Base-by-base conservation (phyloP, 64 coral and sea anemone species). In the Dendrophyllia cribrosa region DNA sequence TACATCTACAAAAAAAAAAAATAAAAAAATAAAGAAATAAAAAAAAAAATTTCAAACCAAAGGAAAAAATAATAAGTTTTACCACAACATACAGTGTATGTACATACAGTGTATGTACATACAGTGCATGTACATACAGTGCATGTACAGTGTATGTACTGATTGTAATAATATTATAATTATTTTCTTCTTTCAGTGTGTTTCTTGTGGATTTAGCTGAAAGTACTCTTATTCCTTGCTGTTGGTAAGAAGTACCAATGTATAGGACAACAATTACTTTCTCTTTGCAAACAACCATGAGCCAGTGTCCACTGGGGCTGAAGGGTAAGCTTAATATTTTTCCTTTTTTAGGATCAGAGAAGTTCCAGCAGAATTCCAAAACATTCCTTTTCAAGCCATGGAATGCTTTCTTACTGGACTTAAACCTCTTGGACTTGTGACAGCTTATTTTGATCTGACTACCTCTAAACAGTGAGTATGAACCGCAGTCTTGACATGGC, bases 381-480 rank as follows among this genome's bases (percentile, higher is more conserved):
- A 89, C 48, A 84, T 98, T 49, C 96, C 96, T 15, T 95, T 86
- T 89, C 96, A 98, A 66, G 90, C 90, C 66, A 98, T 98, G 96
- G 93, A 95, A 48, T 98, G 96, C 65, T 87, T 77, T n/a, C 64
- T 98, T 16, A 89, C 70, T 13, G 93, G 89, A 25, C 53, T 98
- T 16, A 95, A 93, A 77, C 96, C 96, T 58, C 78, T 98, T 34
- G 89, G 86, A 60, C 64, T 98, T 88, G 87, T 90, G 5, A 98
- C 96, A 19, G 76, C 93, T 2, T 98, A 98, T 25, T 98, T 98
- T 98, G 96, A 98, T 87, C 68, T 94, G 51, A 98, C 79, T 58
- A 98, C 93, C 7, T 91, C 93, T 10, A 89, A 92, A 89, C 96
- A 98, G 96, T 98, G 19, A 92, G 96, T 92, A 20, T 34, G 3